A percentile compares a stretch with the other conserved stretches of the same genome.
Conservation (phyloP, 2,113 vertebrate genomes). For the Hemicordylus capensis region DNA sequence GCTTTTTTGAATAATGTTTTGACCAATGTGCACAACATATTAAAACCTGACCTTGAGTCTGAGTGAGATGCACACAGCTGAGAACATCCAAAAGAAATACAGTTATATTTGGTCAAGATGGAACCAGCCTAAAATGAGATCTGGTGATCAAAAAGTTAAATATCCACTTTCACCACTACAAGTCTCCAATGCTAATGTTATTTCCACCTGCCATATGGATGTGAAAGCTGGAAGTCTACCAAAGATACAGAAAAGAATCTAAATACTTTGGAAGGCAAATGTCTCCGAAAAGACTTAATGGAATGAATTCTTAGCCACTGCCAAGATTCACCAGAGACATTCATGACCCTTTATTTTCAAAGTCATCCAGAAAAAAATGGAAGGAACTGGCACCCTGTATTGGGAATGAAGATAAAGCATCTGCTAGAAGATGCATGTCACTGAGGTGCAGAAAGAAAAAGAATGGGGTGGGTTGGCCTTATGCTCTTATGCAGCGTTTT, state of each 20-base stretch:
- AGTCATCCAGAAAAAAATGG: constrained; percentile 5
- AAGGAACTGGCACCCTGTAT: background rate
- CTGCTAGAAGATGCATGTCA: background rate
- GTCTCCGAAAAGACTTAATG: background rate
- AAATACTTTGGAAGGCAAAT: constrained; percentile 10
- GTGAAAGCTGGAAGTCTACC: background rate
- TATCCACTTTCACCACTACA: background rate
- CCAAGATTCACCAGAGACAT: background rate
- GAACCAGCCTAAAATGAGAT: background rate
- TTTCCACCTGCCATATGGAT: background rate
- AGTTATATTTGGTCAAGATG: background rate
- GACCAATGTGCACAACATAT: no score
- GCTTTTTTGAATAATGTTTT: no score
- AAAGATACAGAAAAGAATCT: background rate
- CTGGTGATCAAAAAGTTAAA: constrained; percentile 5
- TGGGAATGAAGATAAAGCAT: background rate
- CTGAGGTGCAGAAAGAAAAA: background rate
- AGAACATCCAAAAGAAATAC: background rate
- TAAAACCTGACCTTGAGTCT: no score
- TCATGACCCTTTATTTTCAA: constrained; percentile 9
- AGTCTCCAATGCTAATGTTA: background rate
- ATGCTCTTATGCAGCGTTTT: no score
- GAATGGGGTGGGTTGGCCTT: background rate
- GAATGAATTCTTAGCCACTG: constrained; percentile 14
- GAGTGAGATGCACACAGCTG: background rate